Evolutionary conservation across 2,797 vertebrate species (phyloP).

Genomic region (Peromyscus attwateri): DNA sequence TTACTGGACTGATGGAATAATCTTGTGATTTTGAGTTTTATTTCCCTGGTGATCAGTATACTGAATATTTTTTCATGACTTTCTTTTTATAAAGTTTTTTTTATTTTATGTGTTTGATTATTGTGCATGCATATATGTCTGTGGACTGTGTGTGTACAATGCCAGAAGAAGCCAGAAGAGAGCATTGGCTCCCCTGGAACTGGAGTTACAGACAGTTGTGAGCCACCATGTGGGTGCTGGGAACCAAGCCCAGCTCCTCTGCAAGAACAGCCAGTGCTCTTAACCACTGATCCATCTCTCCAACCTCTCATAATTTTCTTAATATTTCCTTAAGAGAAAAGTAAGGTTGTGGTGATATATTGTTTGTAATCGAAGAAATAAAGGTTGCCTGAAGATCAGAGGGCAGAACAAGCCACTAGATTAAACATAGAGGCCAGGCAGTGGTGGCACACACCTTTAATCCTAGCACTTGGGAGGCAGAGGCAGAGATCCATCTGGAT

Average conservation of each 20-base stretch:
- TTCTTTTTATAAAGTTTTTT: neutral
- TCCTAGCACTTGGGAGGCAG: too few relatives aligned
- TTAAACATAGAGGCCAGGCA: too few relatives aligned
- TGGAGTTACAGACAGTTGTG: neutral
- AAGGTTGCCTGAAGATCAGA: too few relatives aligned
- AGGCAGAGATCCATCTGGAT: too few relatives aligned
- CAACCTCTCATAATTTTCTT: neutral
- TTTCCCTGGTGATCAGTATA: neutral
- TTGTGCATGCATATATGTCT: neutral
- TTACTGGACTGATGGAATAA: neutral
- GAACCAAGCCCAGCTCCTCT: neutral
- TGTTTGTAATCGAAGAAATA: too few relatives aligned
- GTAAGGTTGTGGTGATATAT: too few relatives aligned
- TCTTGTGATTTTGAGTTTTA: neutral
- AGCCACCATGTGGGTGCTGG: neutral
- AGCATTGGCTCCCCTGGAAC: neutral
- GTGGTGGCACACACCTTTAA: too few relatives aligned
- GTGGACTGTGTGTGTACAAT: neutral
- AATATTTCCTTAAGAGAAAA: slow-evolving; percentile 53
- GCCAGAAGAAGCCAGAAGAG: neutral
- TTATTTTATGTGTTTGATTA: neutral
- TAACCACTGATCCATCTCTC: neutral
- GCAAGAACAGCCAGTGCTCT: neutral
- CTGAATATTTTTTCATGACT: neutral
- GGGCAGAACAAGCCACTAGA: too few relatives aligned